Base-by-base conservation (phyloP, 2,888 invertebrate species). In the Drosophila kanekoi region DNA sequence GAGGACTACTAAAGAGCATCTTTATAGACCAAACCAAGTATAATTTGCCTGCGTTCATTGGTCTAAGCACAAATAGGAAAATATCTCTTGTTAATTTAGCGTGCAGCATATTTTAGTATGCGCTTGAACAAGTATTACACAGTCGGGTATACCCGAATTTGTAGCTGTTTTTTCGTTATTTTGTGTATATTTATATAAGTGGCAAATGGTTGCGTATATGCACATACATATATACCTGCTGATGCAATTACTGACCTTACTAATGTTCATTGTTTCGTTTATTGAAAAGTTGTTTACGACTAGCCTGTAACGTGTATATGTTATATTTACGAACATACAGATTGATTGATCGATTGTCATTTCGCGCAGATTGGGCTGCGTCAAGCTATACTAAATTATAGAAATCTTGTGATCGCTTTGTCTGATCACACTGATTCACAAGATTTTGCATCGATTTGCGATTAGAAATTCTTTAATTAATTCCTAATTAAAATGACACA, bases 221-320 rank as follows among this genome's bases (percentile, higher is more conserved):
- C 6, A 23, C n/a, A 32, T 45, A 23, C 6, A 61, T 40, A 41
- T 23, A 45, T 47, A 72, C 57, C 73, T 69, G 69, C 54, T 78
- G 76, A 76, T 76, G 74, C 69, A 78, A 68, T 51, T 64, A 78
- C 75, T 76, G 76, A 76, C 76, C 76, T 76, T 64, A 58, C 74
- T 64, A 67, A 40, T 58, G 41, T 57, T 66, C 23, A 71, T 48
- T 43, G 64, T 53, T 45, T 57, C 20, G 54, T 48, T 61, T 60
- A 18, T 32, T 32, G 10, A 48, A 32, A 23, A 53, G 53, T 77
- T 74, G 74, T 77, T 74, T 74, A 72, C 74, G 23, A 43, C 16
- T 40, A 40, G 48, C 9, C 28, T 11, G 47, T n/a, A 14, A 44
- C 41, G 14, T 14, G 20, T 44, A 16, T 16, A 53, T 28, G 38